Conservation (phyloP, 2,113 vertebrate species). For the Calyptomena viridis region DNA sequence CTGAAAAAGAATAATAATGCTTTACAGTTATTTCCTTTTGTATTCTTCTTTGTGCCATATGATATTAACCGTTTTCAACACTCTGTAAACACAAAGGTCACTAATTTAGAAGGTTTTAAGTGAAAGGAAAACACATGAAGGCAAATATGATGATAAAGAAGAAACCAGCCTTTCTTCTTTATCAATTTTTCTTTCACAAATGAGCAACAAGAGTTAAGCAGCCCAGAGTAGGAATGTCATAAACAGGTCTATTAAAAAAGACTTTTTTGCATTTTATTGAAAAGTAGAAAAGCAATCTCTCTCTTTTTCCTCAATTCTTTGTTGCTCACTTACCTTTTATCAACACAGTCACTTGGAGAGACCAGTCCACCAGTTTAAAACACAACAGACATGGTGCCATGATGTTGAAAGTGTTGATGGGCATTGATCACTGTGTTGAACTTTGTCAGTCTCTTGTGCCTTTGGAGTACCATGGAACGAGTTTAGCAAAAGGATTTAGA, state of each 20-base stretch:
- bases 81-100: background rate
- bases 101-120: background rate
- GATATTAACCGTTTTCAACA: background rate
- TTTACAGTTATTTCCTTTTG: background rate
- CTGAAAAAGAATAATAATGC: background rate
- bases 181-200: background rate
- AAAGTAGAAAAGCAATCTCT: fast-evolving
- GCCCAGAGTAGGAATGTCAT: background rate
- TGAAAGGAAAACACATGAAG: background rate
- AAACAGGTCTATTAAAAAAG: background rate
- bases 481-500: background rate
- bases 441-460: background rate
- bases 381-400: background rate
- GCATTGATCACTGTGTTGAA: background rate
- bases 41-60: background rate
- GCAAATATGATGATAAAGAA: background rate
- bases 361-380: background rate
- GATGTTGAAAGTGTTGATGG: background rate
- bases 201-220: background rate
- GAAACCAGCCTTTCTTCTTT: background rate
- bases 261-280: background rate
- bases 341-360: background rate
- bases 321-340: background rate
- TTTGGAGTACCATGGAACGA: background rate
- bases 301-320: background rate